Conservation (phyloP, 1,140 invertebrate species). For the Ceratina australensis region DNA sequence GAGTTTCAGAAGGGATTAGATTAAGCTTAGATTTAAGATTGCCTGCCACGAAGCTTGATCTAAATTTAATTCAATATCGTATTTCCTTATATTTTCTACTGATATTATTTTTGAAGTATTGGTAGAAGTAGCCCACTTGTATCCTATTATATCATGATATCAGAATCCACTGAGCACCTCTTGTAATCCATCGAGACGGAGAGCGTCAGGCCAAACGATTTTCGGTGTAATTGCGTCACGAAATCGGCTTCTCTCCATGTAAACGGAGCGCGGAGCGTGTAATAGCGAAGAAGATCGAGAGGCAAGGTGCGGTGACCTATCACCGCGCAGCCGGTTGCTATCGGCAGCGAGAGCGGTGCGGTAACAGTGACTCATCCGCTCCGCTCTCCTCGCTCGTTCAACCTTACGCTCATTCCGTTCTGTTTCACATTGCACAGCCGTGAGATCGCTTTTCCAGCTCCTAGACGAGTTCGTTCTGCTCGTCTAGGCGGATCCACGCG, state of each 20-base stretch:
- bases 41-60: too few species aligned
- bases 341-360: slow-evolving; percentile 49
- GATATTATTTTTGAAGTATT: too few species aligned
- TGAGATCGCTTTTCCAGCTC: slow-evolving; percentile 41
- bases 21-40: too few species aligned
- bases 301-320: slow-evolving; percentile 70
- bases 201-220: too few species aligned
- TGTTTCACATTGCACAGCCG: slow-evolving; percentile 50
- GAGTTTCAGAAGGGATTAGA: too few species aligned
- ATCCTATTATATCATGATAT: too few species aligned
- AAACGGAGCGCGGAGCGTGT: background rate
- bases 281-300: slow-evolving; percentile 43
- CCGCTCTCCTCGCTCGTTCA: slow-evolving; percentile 29
- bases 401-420: slow-evolving; percentile 57
- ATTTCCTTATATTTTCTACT: too few species aligned
- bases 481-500: background rate
- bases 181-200: too few species aligned
- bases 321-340: slow-evolving; percentile 59
- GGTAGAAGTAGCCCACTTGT: too few species aligned
- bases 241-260: slow-evolving; percentile 17
- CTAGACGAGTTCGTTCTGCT: slow-evolving; percentile 1
- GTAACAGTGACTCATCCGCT: slow-evolving; percentile 58
- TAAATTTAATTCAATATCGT: too few species aligned
- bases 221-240: background rate
- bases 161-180: too few species aligned